Percentiles rank a stretch among this genome's conserved stretches.
Evolutionary conservation across 1,140 invertebrate genomes (phyloP).

Genomic region (Drosophila saltans): DNA sequence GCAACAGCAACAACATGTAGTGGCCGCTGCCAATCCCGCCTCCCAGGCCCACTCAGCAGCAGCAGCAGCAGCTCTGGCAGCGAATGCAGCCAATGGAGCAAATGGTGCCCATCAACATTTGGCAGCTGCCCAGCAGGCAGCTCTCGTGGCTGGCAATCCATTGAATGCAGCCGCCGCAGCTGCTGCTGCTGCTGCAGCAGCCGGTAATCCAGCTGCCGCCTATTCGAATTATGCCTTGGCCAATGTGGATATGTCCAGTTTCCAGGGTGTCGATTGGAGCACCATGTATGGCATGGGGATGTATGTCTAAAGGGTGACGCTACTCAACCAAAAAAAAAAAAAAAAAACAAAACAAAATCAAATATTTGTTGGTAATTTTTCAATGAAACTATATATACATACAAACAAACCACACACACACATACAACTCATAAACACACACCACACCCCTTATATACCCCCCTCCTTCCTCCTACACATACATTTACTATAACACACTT

Average conservation of each 20-base stretch:
- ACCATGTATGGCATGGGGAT: slow-evolving; percentile 95
- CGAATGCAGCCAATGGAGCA: slow-evolving; percentile 84
- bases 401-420: slow-evolving; percentile 18
- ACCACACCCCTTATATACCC: slow-evolving; percentile 10
- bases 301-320: slow-evolving; percentile 88
- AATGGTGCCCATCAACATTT: slow-evolving; percentile 82
- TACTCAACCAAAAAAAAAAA: neutral
- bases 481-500: neutral
- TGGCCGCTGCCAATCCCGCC: slow-evolving; percentile 83
- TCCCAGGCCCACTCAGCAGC: slow-evolving; percentile 74
- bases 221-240: slow-evolving; percentile 92
- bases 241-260: slow-evolving; percentile 95
- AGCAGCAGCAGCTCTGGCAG: slow-evolving; percentile 83
- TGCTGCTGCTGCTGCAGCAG: slow-evolving; percentile 84
- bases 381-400: slow-evolving; percentile 55
- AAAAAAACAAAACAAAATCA: slow-evolving; percentile 1
- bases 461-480: neutral
- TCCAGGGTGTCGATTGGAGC: slow-evolving; percentile 94
- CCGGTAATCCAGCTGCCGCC: slow-evolving; percentile 82
- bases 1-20: slow-evolving; percentile 74
- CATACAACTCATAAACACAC: slow-evolving; percentile 17
- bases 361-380: slow-evolving; percentile 51
- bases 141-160: slow-evolving; percentile 76
- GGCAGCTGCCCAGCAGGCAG: slow-evolving; percentile 83
- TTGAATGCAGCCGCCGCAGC: slow-evolving; percentile 84